Evolutionary conservation across 2,113 vertebrate species (phyloP).

Genomic region (Sialia sialis): DNA sequence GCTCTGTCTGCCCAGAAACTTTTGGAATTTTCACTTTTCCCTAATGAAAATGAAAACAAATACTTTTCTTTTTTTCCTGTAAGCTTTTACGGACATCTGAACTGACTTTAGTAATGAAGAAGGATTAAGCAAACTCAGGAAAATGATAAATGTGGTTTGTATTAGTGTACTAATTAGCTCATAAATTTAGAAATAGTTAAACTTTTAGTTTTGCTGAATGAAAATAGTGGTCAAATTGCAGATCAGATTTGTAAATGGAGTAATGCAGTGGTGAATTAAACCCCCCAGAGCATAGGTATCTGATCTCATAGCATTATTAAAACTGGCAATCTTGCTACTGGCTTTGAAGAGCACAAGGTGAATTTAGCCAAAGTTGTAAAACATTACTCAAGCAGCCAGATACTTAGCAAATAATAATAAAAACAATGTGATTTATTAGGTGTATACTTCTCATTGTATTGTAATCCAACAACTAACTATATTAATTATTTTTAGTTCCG

Average conservation of each 20-base stretch:
- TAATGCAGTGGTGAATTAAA: constrained; percentile 9
- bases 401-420: constrained; percentile 18
- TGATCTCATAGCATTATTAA: constrained; percentile 4
- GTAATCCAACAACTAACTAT: not conserved
- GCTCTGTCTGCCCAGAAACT: constrained; percentile 21
- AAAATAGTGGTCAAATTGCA: not conserved
- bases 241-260: not conserved
- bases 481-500: constrained; percentile 7
- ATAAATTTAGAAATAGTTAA: constrained; percentile 2
- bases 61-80: not conserved
- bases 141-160: constrained; percentile 48
- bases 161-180: constrained; percentile 41
- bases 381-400: constrained; percentile 1
- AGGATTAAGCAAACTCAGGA: constrained; percentile 22
- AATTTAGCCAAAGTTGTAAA: constrained; percentile 20
- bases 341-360: not conserved
- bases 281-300: not conserved
- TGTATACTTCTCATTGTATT: not conserved
- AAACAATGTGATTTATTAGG: not conserved
- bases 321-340: constrained; percentile 22
- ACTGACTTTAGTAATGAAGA: constrained; percentile 24
- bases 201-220: not conserved
- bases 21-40: constrained; percentile 29
- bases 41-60: constrained; percentile 31
- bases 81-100: constrained; percentile 22